Evolutionary conservation across 1,140 invertebrate genomes (phyloP), one percentile per base, ranked within the genome.

Genomic region (Agrypnia vestita): DNA sequence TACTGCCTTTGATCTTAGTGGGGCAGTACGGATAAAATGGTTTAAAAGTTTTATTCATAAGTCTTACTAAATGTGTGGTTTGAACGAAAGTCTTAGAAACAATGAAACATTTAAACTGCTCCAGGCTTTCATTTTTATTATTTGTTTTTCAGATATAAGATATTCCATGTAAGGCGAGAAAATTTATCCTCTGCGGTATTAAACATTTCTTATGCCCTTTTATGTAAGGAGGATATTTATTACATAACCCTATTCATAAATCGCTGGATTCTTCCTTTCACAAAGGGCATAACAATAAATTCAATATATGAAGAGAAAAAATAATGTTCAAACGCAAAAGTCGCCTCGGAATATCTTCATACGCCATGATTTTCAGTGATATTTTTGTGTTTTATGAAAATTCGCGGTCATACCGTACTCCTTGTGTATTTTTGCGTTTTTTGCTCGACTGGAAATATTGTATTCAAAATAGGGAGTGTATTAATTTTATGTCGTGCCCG

Each of bases 211-310:
- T 43, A 64, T 64, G 61, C 25, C 61, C 21, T 64, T 64, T 64
- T 25, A 17, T 64, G n/a, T 43, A 21, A 13, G 35, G 13, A 43
- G 35, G 7, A 43, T 35, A 64, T 64, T 25, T 64, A 64, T 64
- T 64, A 64, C 35, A 21, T 64, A 64, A 64, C 25, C 61, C 61
- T 35, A 43, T 13, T 64, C 61, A 64, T 64, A 64, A 64, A 64
- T 64, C 35, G 61, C 25, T 21, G 61, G 61, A 19, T 64, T 64
- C 35, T n/a, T 64, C 15, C 61, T 64, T 25, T 64, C 61, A 64
- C 61, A 64, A 64, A 35, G 61, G 25, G 61, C 21, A 64, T 64
- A 35, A 64, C 61, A 64, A 64, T 64, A 64, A 64, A 64, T 64
- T 43, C 61, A 43, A 64, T 64, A 56, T 17, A 56, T 56, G 53